Percentiles rank a stretch among this genome's conserved stretches.
phyloP scores from a whole-genome alignment of 2,113 vertebrate genomes.

The Gallinago media region DNA sequence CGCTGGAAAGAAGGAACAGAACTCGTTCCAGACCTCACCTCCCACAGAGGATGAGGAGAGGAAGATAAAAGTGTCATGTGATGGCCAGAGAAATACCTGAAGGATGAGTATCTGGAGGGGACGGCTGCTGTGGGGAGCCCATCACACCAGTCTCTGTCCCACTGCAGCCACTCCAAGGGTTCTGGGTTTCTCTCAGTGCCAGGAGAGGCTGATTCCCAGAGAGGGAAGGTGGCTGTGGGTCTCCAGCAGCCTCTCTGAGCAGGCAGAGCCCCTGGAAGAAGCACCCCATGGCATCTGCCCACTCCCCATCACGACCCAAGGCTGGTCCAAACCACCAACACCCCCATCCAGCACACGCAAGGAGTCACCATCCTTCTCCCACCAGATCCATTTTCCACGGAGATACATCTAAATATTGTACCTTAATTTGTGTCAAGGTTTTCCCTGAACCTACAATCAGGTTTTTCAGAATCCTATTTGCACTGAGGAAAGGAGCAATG shows the following conservation, averaged over 20 bases:
- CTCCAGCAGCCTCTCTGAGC: neutral
- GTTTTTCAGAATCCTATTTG: neutral
- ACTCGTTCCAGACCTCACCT: neutral
- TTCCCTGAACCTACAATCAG: neutral
- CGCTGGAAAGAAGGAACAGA: neutral
- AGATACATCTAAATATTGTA: rapidly evolving
- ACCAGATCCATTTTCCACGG: rapidly evolving
- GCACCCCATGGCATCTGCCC: neutral
- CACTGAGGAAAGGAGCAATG: neutral
- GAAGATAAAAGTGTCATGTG: neutral
- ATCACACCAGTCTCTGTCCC: neutral
- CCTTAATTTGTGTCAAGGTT: neutral
- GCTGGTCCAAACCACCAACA: neutral
- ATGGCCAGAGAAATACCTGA: neutral
- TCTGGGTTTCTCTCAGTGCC: neutral
- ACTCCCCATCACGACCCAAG: neutral
- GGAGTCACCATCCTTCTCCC: neutral
- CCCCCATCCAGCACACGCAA: rapidly evolving
- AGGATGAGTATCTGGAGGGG: too few species aligned
- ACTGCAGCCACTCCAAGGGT: neutral
- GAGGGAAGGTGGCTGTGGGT: neutral
- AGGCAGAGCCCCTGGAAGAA: neutral
- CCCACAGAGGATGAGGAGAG: neutral
- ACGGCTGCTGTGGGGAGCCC: neutral
- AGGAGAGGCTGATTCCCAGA: neutral